These are phyloP conservation scores for Pristis pectinata DNA, from an alignment of 2,797 vertebrate species.

Conservation along the genomic window DNA sequence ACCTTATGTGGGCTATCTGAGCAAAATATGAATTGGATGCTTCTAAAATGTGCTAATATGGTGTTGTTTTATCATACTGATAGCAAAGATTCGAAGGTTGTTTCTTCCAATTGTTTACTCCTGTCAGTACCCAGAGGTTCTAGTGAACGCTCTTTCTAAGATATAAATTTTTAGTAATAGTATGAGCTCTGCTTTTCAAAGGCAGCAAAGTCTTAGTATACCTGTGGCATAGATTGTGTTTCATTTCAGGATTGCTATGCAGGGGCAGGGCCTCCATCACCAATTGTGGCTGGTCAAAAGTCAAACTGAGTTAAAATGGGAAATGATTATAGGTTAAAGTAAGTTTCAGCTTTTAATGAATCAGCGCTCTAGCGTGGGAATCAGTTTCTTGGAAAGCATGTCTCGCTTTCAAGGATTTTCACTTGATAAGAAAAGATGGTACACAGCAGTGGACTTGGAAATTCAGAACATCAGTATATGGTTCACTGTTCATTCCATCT, in stretches of 20 bases:
- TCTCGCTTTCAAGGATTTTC: background rate
- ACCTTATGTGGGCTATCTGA: background rate
- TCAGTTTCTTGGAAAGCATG: background rate
- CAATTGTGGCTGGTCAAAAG: background rate
- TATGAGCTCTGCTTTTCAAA: background rate
- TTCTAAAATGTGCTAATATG: background rate
- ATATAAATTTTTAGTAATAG: background rate
- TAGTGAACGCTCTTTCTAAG: background rate
- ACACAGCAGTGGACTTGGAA: background rate
- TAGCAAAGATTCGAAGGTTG: background rate
- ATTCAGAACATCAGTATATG: background rate
- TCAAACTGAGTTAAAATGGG: background rate
- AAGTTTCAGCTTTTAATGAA: background rate
- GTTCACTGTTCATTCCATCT: background rate
- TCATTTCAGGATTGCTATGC: background rate
- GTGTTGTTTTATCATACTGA: background rate
- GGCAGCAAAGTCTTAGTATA: background rate
- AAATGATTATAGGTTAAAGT: background rate
- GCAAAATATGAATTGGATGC: background rate
- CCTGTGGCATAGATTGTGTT: background rate
- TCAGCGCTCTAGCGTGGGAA: background rate
- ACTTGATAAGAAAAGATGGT: background rate
- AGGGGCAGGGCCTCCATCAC: background rate
- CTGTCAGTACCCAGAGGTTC: background rate
- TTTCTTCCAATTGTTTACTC: background rate